phyloP scores from a whole-genome alignment of 2,888 invertebrate species.

The Miltochrista miniata region DNA sequence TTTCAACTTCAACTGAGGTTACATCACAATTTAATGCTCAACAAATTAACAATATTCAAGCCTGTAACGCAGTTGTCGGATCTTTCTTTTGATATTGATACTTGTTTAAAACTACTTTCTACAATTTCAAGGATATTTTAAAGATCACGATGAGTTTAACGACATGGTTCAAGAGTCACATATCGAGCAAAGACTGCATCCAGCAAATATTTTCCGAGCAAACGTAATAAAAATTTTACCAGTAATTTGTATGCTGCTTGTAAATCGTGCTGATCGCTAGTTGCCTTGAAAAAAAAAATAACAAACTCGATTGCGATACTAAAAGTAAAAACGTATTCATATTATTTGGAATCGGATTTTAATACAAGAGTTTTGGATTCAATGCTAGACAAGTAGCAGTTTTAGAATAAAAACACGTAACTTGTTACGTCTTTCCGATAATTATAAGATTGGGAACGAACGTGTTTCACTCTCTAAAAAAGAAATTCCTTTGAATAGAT shows the following conservation, averaged over 20 bases:
- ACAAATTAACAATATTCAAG: conserved; percentile 28
- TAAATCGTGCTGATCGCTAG: conserved; percentile 25
- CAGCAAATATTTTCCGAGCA: conserved; percentile 2
- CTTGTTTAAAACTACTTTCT: conserved; percentile 11
- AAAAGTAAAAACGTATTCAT: conserved; percentile 14
- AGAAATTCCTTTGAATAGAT: conserved; percentile 35
- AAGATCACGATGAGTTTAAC: conserved; percentile 8
- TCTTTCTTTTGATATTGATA: conserved; percentile 14
- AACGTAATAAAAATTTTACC: conserved; percentile 6
- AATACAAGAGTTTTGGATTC: conserved; percentile 36
- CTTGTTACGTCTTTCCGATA: conserved; percentile 60
- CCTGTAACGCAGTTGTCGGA: conserved; percentile 13
- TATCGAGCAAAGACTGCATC: neutral
- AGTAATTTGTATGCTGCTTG: conserved; percentile 11
- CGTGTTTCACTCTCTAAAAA: conserved; percentile 42
- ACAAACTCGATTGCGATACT: conserved; percentile 15
- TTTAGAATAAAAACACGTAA: conserved; percentile 56
- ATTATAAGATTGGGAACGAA: conserved; percentile 50
- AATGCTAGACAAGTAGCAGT: conserved; percentile 43
- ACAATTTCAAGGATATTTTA: conserved; percentile 10
- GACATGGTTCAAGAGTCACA: conserved; percentile 10
- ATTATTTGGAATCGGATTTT: conserved; percentile 29
- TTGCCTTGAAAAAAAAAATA: conserved; percentile 31
- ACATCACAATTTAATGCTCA: conserved; percentile 26
- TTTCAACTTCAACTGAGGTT: conserved; percentile 17